Base-by-base conservation (phyloP, 1,140 invertebrate species). In the Leptonema lineaticorne region DNA sequence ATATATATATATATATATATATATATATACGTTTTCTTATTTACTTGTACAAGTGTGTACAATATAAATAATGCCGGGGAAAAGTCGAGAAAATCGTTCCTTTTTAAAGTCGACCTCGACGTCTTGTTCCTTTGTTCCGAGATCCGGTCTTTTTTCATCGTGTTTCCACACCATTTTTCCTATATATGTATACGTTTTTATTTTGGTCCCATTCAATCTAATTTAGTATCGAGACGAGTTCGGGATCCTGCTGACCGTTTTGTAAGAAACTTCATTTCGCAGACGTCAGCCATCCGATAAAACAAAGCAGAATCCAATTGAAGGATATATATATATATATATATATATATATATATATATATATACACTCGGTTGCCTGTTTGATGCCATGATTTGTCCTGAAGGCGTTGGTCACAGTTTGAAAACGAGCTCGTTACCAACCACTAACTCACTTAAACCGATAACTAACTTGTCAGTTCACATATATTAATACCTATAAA, bases 251-350 rank as follows among this genome's bases (percentile, higher is more conserved):
- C 18, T 53, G 37, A 41, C 50, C 24, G n/a, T 53, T 24, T 26
- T 22, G 18, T 24, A 16, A 48, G 20, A 18, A 22, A 24, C 18
- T 18, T 24, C 50, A 22, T 53, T 53, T 53, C 20, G 50, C 20
- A 9, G 22, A 53, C 27, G 50, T 24, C 50, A 53, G 50, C 27
- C 50, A 53, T 53, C 22, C 50, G 50, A 53, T 53, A 26, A 53
- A 53, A 53, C 50, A 53, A 53, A 53, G 50, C 27, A 24, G 50
- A 53, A 53, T 53, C 22, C 50, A 53, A 53, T 53, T 53, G 50
- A 53, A n/a, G 50, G 50, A 53, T 24, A 22, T 48, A 6, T n/a
- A n/a, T n/a, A n/a, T n/a, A n/a, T n/a, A n/a, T n/a, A n/a, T n/a
- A n/a, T n/a, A n/a, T n/a, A n/a, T n/a, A n/a, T n/a, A n/a, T n/a